phyloP scores from a whole-genome alignment of 2,888 invertebrate species.

The Hartigia nigra region DNA sequence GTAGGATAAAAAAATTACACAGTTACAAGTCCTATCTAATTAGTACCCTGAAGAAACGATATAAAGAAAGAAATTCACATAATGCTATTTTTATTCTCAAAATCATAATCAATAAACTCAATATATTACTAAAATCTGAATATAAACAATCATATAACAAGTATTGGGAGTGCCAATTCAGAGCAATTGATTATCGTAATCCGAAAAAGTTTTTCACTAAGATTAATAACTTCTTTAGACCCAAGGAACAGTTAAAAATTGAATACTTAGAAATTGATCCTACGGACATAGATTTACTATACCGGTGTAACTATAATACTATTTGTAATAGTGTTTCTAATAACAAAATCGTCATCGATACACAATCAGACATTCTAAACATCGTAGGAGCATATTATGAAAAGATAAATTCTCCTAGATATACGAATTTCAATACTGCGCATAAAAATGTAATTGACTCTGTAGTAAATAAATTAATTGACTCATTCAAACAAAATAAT shows the following conservation, averaged over 20 bases:
- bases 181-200: background rate
- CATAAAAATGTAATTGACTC: background rate
- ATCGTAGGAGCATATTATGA: background rate
- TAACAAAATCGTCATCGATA: too few species aligned
- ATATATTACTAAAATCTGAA: too few species aligned
- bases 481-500: too few species aligned
- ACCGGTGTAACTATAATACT: too few species aligned
- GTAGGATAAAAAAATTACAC: background rate
- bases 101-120: too few species aligned
- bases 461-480: background rate
- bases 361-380: too few species aligned
- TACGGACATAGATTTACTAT: too few species aligned
- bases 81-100: too few species aligned
- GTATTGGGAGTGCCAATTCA: too few species aligned
- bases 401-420: background rate
- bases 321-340: too few species aligned
- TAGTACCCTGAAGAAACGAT: background rate
- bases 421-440: background rate
- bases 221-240: background rate
- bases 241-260: background rate
- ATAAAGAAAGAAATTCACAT: too few species aligned
- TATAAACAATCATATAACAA: background rate
- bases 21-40: constrained; percentile 2
- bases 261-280: too few species aligned
- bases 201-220: background rate